Conservation (phyloP, 2,113 vertebrate genomes). For the Malurus elegans region DNA sequence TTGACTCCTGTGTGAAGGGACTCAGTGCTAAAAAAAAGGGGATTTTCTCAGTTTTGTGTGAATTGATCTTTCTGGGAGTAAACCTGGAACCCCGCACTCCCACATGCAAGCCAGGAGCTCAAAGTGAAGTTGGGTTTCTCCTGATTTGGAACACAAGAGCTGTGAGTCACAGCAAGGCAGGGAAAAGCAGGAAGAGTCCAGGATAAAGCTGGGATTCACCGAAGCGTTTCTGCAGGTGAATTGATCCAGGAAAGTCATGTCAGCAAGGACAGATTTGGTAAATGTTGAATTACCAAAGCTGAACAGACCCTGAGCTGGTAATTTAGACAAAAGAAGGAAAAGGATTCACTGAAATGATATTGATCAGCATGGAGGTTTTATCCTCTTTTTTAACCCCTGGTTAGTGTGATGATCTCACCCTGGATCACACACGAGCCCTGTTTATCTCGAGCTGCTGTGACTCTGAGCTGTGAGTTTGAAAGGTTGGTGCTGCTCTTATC, state of each 20-base stretch:
- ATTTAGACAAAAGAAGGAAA: background rate
- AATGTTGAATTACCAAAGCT: accelerated
- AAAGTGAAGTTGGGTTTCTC: background rate
- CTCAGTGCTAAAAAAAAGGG: background rate
- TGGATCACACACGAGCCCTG: background rate
- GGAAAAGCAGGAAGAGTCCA: background rate
- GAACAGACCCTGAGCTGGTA: background rate
- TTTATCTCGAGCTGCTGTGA: background rate
- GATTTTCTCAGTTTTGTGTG: background rate
- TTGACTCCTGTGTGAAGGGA: background rate
- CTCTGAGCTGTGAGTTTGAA: background rate
- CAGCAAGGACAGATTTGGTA: background rate
- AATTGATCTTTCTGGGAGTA: background rate
- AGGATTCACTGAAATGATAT: accelerated
- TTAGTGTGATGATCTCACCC: background rate
- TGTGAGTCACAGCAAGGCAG: background rate
- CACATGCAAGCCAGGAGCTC: background rate
- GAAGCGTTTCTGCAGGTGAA: background rate
- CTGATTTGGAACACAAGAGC: background rate
- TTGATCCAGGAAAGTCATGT: background rate
- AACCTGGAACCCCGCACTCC: background rate
- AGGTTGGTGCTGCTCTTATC: background rate
- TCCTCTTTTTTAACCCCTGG: background rate
- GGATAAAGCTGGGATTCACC: background rate
- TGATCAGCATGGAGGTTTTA: background rate